These are phyloP conservation scores for Cebus imitator DNA, from an alignment of 2,113 vertebrate species.

Conservation along the genomic window DNA sequence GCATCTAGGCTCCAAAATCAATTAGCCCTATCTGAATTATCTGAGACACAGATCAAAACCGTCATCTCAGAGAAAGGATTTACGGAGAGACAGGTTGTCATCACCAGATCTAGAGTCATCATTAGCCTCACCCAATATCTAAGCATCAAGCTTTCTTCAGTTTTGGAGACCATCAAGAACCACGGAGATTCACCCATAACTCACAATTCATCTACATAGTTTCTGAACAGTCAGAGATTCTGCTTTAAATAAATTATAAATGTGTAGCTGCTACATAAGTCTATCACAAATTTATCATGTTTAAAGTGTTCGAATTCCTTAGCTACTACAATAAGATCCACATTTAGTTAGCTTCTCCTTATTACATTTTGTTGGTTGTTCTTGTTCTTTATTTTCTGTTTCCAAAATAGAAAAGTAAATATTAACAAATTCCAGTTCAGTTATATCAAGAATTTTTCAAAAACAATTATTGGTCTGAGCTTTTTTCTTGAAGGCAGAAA, in stretches of 20 bases:
- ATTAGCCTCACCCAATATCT: conserved; percentile 82
- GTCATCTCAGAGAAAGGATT: conserved; percentile 92
- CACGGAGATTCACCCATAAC: neutral
- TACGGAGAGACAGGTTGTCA: conserved; percentile 90
- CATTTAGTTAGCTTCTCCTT: neutral
- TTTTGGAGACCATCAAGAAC: neutral
- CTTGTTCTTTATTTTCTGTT: conserved; percentile 2
- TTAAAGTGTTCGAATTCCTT: neutral
- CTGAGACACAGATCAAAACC: conserved; percentile 92
- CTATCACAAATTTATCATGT: neutral
- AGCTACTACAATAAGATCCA: neutral
- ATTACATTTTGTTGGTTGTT: neutral
- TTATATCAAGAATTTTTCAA: neutral
- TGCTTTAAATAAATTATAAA: neutral
- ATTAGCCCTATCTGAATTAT: conserved; percentile 92
- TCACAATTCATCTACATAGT: neutral
- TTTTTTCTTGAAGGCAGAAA: neutral
- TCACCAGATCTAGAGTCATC: conserved; percentile 91
- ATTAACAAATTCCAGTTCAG: neutral
- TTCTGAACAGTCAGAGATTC: neutral
- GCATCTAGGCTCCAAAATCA: conserved; percentile 92
- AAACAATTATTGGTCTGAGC: neutral
- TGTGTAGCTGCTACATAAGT: neutral
- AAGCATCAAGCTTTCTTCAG: neutral
- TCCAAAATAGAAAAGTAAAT: neutral